These are phyloP conservation scores for Meriones unguiculatus DNA, from an alignment of 2,113 vertebrate species.

Conservation along the genomic window DNA sequence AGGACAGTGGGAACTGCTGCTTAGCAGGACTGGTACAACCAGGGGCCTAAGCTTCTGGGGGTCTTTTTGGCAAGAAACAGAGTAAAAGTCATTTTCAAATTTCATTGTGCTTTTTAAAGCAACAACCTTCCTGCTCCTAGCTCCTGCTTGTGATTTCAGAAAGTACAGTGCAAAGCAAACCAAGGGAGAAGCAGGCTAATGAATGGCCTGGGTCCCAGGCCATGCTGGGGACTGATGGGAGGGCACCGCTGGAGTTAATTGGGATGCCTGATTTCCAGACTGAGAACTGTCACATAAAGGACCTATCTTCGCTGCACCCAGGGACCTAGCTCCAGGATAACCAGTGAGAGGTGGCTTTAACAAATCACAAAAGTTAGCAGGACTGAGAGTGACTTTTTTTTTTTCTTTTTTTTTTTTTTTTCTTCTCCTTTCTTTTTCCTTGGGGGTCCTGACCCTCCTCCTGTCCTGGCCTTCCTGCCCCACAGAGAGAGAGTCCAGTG, in stretches of 20 bases:
- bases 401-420: not conserved
- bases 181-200: not conserved
- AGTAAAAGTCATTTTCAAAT: not conserved
- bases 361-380: not conserved
- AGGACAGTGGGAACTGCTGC: not conserved
- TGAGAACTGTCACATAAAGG: not conserved
- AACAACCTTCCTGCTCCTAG: not conserved
- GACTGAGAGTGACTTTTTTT: conserved; percentile 51
- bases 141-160: not conserved
- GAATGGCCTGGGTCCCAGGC: not conserved
- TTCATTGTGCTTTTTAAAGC: not conserved
- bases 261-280: not conserved
- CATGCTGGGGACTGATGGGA: not conserved
- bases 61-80: conserved; percentile 5
- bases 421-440: not conserved
- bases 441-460: conserved; percentile 21
- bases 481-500: conserved; percentile 95
- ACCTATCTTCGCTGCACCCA: not conserved
- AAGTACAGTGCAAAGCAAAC: not conserved
- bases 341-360: not conserved
- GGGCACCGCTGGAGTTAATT: not conserved
- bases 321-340: not conserved
- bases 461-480: conserved; percentile 20
- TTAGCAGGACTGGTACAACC: not conserved
- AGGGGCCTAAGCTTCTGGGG: not conserved